Percentiles rank a stretch among this genome's conserved stretches.
Conservation (phyloP, 2,888 invertebrate species). For the Acanthopleura granulata region DNA sequence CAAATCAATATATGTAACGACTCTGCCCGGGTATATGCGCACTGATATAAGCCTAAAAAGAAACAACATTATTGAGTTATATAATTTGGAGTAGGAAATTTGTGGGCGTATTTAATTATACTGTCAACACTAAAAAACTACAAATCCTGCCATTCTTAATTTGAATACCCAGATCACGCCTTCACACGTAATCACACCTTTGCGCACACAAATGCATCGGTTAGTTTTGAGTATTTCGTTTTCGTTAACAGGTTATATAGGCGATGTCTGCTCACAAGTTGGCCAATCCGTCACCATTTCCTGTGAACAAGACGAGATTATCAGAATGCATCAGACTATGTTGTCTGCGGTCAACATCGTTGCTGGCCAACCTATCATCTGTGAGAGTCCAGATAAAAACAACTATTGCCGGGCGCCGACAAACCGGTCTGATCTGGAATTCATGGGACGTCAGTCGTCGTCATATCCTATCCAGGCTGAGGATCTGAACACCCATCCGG, state of each 20-base stretch:
- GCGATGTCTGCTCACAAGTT: background rate
- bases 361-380: background rate
- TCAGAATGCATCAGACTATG: background rate
- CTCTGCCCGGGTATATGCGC: no score
- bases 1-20: no score
- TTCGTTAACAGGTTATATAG: background rate
- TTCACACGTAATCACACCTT: no score
- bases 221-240: background rate
- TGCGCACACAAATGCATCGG: no score
- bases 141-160: no score
- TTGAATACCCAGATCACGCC: no score
- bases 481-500: background rate
- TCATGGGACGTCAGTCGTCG: background rate
- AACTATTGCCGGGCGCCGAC: background rate
- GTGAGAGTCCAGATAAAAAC: background rate
- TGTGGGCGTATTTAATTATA: no score
- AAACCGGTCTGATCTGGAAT: conserved; percentile 5
- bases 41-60: no score
- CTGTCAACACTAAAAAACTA: no score
- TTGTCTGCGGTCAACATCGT: background rate
- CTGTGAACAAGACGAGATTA: background rate
- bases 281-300: background rate
- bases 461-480: background rate
- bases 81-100: no score
- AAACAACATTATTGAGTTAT: no score